Evolutionary conservation across 2,888 invertebrate genomes (phyloP), one percentile per base, ranked within the genome.

Genomic region (Campoplex nolae): DNA sequence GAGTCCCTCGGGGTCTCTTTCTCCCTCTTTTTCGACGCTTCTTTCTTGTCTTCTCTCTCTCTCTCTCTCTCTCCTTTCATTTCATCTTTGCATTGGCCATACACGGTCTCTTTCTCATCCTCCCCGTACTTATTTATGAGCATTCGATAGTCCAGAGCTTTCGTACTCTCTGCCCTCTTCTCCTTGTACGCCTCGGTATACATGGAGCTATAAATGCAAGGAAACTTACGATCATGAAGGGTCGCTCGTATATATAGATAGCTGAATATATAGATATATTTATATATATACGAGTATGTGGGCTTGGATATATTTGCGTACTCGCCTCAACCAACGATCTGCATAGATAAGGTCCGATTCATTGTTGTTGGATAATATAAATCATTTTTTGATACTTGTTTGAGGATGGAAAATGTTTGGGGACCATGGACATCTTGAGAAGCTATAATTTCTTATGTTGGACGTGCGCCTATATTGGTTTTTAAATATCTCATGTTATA

Each of bases 141-240:
- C 81, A 85, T 82, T 82, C 77, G 77, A 82, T 85, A 76, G 71
- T 65, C 51, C n/a, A 28, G n/a, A 70, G 79, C 79, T 79, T 70
- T 70, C 48, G 32, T 80, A 71, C 58, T n/a, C 56, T 58, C 45
- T 38, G 54, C 23, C 62, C 54, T 13, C 32, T 62, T 16, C 62
- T 62, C 16, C 62, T 16, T 16, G 32, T 62, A 62, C 38, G 67
- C 42, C 35, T 81, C 28, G 81, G 65, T 54, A 81, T 81, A 65
- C 51, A 80, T 18, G 28, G 32, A 23, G 58, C 82, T 82, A 75
- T 75, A 82, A 75, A 82, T 82, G 75, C 82, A 75, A 75, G 75
- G 68, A 75, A 45, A 68, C 28, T 56, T 56, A 23, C 68, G 68
- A 75, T 75, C 42, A 82, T 58, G 75, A 82, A 42, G 75, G 42